Conservation (phyloP, 2,888 invertebrate species). For the Calameuta idolon region DNA sequence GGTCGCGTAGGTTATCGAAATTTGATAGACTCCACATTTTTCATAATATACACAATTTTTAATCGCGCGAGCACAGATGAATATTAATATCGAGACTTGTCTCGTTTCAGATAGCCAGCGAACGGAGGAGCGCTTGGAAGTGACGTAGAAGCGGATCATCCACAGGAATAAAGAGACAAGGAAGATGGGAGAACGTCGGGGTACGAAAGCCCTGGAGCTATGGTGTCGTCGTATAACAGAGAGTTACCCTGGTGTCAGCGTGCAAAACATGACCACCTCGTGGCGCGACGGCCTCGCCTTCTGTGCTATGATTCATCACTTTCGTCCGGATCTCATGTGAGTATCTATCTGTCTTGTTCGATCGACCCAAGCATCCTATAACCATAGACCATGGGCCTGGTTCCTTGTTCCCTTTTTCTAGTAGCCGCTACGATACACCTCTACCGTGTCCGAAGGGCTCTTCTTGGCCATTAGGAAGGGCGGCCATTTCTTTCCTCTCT, state of each 20-base stretch:
- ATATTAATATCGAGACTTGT: neutral
- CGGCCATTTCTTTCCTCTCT: neutral
- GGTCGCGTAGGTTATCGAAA: too few relatives aligned
- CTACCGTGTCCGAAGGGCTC: neutral
- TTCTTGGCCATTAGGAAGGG: neutral
- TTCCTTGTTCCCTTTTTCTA: neutral
- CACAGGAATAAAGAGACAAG: slow-evolving; percentile 8
- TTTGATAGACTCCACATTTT: neutral
- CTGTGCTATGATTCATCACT: slow-evolving; percentile 96
- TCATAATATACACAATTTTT: neutral
- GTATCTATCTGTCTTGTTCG: slow-evolving; percentile 63
- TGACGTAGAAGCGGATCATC: neutral
- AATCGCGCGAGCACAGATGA: neutral
- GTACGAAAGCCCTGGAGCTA: slow-evolving; percentile 90
- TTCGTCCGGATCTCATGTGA: slow-evolving; percentile 96
- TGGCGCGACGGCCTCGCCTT: slow-evolving; percentile 96
- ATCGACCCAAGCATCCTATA: neutral
- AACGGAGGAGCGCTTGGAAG: neutral
- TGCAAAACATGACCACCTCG: slow-evolving; percentile 95
- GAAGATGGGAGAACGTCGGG: slow-evolving; percentile 83
- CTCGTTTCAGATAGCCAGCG: neutral
- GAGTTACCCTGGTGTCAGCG: slow-evolving; percentile 89
- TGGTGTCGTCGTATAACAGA: slow-evolving; percentile 93
- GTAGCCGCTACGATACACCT: neutral
- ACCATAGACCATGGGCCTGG: neutral